Evolutionary conservation across 2,797 vertebrate species (phyloP).

Genomic region (Centropyge bicolor): DNA sequence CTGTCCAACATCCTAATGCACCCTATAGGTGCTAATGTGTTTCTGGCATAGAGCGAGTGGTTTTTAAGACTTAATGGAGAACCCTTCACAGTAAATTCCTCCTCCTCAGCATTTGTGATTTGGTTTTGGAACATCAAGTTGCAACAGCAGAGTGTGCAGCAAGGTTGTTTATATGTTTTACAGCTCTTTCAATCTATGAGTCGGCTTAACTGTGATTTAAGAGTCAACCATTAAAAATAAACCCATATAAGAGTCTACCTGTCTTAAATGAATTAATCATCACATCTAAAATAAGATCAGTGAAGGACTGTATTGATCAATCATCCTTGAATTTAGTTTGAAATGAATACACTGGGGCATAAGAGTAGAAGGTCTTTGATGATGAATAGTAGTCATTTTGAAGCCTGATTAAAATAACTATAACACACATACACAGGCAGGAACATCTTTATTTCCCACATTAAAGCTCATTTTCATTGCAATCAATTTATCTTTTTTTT

Average conservation of each 20-base stretch:
- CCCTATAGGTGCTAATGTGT: constrained; percentile 45
- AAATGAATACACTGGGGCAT: not conserved
- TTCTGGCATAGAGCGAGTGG: constrained; percentile 26
- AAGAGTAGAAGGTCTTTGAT: constrained; percentile 7
- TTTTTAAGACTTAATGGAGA: constrained; percentile 48
- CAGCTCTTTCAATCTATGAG: constrained; percentile 15
- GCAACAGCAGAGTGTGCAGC: constrained; percentile 2
- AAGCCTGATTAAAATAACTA: constrained; percentile 7
- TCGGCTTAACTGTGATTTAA: not conserved
- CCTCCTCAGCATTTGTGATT: constrained; percentile 39
- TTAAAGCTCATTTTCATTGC: not conserved
- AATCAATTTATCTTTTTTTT: not conserved
- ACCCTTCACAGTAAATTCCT: constrained; percentile 33
- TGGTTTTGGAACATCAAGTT: constrained; percentile 33
- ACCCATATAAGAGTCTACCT: not conserved
- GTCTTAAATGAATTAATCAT: constrained; percentile 15
- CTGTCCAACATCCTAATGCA: constrained; percentile 31
- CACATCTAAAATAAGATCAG: constrained; percentile 13
- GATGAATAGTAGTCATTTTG: not conserved
- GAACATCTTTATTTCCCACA: not conserved
- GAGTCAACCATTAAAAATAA: not conserved
- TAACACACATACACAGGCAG: not conserved
- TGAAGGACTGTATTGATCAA: constrained; percentile 1
- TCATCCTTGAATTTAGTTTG: constrained; percentile 11
- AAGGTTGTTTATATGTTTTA: constrained; percentile 29